Base-by-base conservation (phyloP, 2,888 invertebrate genomes). In the Drosophila villosipedis region DNA sequence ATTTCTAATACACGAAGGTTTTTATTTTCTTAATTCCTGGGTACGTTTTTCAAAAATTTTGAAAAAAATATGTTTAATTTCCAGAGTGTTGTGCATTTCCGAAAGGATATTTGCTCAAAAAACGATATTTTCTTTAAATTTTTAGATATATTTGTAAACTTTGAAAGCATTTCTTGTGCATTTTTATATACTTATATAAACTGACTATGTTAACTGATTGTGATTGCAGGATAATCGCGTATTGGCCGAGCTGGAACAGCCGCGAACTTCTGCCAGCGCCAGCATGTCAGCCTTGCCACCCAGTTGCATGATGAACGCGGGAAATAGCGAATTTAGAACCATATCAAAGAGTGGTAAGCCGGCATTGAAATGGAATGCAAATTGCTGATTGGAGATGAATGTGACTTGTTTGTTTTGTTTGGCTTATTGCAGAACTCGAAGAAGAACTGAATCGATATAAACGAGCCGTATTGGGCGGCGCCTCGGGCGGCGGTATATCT, bases 171-270 rank as follows among this genome's bases (percentile, higher is more conserved):
- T 37, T 16, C 6, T 7, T 19, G 2, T 37, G 37, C 2, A 16
- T 37, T 3, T 37, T 16, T 6, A 37, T 6, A 2, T 7, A 16
- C 7, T 6, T 37, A 37, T 16, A 6, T 19, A 9, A 3, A 19
- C 10, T 3, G 25, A n/a, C 19, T n/a, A 14, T 37, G 5, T 37
- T 37, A 28, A 58, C 9, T 31, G 16, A 31, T 16, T 41, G 41
- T 50, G 14, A 71, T 70, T 81, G 10, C 86, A 93, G 94, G 96
- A 96, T 94, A 96, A 97, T 94, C 95, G 97, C 89, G 97, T 98
- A 90, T 95, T 98, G 91, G 98, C 98, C 80, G 98, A 98, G 93
- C 94, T 98, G 91, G 98, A 98, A 93, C 97, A 97, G 93, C 96
- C 96, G 84, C 95, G 97, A 72, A 93, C 92, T 73, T 93, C 93